These are phyloP conservation scores for Papilio polytes DNA, from an alignment of 1,140 invertebrate species.

Conservation along the genomic window DNA sequence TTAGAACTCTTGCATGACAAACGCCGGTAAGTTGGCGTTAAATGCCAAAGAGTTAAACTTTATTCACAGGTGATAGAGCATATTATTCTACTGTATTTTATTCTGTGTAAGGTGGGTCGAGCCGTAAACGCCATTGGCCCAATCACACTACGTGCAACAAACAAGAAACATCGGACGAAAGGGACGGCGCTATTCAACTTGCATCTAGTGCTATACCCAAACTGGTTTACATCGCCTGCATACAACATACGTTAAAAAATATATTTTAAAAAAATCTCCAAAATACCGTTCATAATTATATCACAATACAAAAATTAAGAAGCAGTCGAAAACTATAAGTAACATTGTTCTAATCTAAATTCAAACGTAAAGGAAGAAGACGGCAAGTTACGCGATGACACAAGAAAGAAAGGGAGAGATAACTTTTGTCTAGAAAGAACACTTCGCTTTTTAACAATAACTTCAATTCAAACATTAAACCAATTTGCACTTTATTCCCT, in stretches of 20 bases:
- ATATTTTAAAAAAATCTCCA: slow-evolving; percentile 7
- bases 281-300: not conserved
- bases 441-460: slow-evolving; percentile 7
- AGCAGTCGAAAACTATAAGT: slow-evolving; percentile 3
- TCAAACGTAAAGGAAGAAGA: slow-evolving; percentile 33
- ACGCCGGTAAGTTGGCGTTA: slow-evolving; percentile 78
- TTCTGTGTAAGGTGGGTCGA: slow-evolving; percentile 80
- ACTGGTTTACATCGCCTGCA: slow-evolving; percentile 28
- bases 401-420: slow-evolving; percentile 24
- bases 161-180: slow-evolving; percentile 76
- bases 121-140: slow-evolving; percentile 80
- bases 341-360: slow-evolving; percentile 1
- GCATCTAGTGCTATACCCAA: slow-evolving; percentile 34
- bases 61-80: slow-evolving; percentile 76
- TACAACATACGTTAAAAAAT: not conserved
- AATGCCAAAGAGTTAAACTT: slow-evolving; percentile 80
- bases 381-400: not conserved
- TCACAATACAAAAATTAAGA: not conserved
- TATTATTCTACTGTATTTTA: slow-evolving; percentile 77
- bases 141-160: slow-evolving; percentile 78
- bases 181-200: slow-evolving; percentile 63
- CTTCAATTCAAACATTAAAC: not conserved
- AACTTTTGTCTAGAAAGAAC: slow-evolving; percentile 36
- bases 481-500: slow-evolving; percentile 38
- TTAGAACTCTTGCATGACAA: slow-evolving; percentile 83